A percentile compares a stretch with the other conserved stretches of the same genome.
Evolutionary conservation across 2,113 vertebrate genomes (phyloP).

Genomic region (Pygoscelis antarcticus): DNA sequence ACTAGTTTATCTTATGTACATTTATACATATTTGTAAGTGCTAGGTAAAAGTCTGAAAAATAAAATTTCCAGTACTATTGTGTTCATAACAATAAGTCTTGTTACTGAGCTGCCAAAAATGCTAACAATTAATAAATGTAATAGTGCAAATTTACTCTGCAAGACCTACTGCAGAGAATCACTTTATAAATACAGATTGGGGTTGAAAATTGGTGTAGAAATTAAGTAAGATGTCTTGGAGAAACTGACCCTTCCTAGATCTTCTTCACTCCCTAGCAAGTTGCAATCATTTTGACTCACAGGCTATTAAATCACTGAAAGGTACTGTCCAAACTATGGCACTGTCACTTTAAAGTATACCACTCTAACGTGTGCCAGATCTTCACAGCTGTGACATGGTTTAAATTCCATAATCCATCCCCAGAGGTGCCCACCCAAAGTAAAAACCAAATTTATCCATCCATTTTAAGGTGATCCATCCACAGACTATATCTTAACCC

Average conservation of each 20-base stretch:
- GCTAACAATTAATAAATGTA: constrained; percentile 76
- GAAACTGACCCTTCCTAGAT: constrained; percentile 75
- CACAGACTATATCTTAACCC: constrained; percentile 87
- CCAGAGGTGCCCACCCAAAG: constrained; percentile 88
- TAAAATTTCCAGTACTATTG: constrained; percentile 80
- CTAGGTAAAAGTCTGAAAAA: constrained; percentile 81
- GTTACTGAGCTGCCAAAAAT: constrained; percentile 82
- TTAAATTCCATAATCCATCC: constrained; percentile 88
- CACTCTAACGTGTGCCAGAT: constrained; percentile 82
- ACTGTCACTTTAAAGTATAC: constrained; percentile 80
- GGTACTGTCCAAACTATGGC: constrained; percentile 86
- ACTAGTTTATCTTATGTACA: constrained; percentile 80
- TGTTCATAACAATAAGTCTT: constrained; percentile 71
- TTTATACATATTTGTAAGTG: constrained; percentile 82
- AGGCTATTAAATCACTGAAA: constrained; percentile 84
- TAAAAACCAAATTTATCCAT: constrained; percentile 93
- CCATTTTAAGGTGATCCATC: constrained; percentile 93
- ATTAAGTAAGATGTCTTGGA: constrained; percentile 70
- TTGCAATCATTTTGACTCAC: constrained; percentile 78
- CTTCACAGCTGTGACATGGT: constrained; percentile 87
- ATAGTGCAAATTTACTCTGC: constrained; percentile 83
- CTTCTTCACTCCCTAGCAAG: constrained; percentile 77
- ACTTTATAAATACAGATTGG: constrained; percentile 75
- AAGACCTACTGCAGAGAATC: constrained; percentile 69
- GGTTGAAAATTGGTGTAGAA: constrained; percentile 68